Evolutionary conservation across 53 echinoderm and acorn worm genomes (phyloP).

Genomic region (Echinometra lucunter): DNA sequence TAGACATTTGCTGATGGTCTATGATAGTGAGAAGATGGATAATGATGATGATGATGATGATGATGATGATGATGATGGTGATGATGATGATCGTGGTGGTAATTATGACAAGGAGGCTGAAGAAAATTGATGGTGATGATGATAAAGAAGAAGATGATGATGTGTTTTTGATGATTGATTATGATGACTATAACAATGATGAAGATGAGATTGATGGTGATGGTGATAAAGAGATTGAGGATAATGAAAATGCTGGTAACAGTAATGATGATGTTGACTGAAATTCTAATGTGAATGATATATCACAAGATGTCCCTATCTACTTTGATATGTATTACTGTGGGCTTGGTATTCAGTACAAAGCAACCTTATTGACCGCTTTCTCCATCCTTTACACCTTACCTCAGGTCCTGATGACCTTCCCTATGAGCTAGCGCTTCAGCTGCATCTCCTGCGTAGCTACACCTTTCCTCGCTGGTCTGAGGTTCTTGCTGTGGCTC

Average conservation of each 20-base stretch:
- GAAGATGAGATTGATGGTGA: background rate
- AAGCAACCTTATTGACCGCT: background rate
- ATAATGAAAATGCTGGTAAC: background rate
- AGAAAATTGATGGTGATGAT: background rate
- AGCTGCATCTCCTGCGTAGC: constrained; percentile 77
- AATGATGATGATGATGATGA: background rate
- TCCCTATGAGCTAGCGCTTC: constrained; percentile 86
- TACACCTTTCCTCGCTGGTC: constrained; percentile 85
- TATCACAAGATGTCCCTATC: no score
- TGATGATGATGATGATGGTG: background rate
- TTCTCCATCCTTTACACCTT: background rate
- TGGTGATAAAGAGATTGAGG: background rate
- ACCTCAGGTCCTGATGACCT: constrained; percentile 68
- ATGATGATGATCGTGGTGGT: background rate
- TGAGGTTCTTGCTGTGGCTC: constrained; percentile 80
- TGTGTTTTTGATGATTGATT: background rate
- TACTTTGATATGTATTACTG: no score
- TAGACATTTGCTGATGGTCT: no score
- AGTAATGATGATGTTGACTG: background rate
- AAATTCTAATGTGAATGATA: background rate
- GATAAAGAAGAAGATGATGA: background rate
- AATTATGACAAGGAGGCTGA: no score
- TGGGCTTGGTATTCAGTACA: no score
- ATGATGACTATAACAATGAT: background rate
- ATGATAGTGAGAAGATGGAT: no score